A percentile compares a stretch with the other conserved stretches of the same genome.
phyloP scores from a whole-genome alignment of 2,888 invertebrate species.

The Archips crataeganus region DNA sequence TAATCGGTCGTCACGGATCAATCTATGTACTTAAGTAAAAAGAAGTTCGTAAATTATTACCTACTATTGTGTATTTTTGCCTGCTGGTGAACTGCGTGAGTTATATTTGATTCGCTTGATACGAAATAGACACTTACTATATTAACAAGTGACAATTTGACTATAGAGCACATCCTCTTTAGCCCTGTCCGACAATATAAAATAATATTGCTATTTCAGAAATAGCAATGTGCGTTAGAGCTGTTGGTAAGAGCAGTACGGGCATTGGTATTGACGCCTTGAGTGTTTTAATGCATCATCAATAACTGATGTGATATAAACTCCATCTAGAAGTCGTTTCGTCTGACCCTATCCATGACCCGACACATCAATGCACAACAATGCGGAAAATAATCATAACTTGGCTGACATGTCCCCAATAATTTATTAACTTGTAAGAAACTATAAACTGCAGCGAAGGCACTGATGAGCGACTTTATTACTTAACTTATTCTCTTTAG shows the following conservation, averaged over 20 bases:
- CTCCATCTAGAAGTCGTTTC: neutral
- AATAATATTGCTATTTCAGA: constrained; percentile 34
- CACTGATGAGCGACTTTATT: constrained; percentile 24
- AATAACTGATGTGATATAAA: neutral
- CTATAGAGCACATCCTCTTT: constrained; percentile 56
- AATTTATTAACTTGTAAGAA: constrained; percentile 14
- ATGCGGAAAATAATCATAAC: constrained; percentile 13
- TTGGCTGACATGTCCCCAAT: constrained; percentile 2
- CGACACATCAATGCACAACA: neutral
- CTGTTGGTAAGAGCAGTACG: neutral
- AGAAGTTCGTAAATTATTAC: neutral
- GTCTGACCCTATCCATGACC: neutral
- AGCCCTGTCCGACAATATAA: constrained; percentile 36
- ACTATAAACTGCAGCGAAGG: constrained; percentile 21
- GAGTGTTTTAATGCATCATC: neutral
- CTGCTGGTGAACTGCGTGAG: constrained; percentile 38
- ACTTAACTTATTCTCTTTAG: constrained; percentile 18
- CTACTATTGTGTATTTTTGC: no score
- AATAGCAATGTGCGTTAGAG: constrained; percentile 2
- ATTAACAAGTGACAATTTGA: constrained; percentile 47
- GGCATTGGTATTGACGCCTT: neutral
- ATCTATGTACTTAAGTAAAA: neutral
- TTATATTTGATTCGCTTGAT: constrained; percentile 44
- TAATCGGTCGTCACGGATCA: constrained; percentile 11
- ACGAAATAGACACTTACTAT: constrained; percentile 47